phyloP scores from a whole-genome alignment of 2,797 vertebrate genomes.

The Anguilla marmorata region DNA sequence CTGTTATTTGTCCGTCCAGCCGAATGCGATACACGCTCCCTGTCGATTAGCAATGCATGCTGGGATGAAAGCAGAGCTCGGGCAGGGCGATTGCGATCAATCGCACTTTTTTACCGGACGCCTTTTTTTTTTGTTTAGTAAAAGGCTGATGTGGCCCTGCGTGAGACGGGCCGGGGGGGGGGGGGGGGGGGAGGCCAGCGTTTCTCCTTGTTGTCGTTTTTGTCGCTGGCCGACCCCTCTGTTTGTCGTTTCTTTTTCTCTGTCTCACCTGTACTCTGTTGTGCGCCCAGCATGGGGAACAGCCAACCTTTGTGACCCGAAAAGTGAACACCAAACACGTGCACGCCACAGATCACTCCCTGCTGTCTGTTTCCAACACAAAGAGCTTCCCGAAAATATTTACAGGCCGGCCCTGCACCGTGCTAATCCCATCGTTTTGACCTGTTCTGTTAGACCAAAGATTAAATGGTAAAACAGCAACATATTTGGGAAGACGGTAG shows the following conservation, averaged over 20 bases:
- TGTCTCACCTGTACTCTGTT: too few species aligned
- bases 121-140: not conserved
- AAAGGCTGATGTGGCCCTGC: not conserved
- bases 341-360: too few species aligned
- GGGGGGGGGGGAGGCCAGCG: not conserved
- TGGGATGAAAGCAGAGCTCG: not conserved
- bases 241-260: not conserved
- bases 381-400: not conserved
- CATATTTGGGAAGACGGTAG: too few species aligned
- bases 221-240: not conserved
- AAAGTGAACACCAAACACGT: not conserved
- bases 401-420: not conserved
- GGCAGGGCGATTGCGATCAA: not conserved
- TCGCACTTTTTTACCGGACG: not conserved
- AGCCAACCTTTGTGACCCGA: not conserved
- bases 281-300: not conserved
- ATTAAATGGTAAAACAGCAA: not conserved
- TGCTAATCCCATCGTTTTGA: not conserved
- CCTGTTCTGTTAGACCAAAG: not conserved
- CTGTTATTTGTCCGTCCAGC: slow-evolving; percentile 11
- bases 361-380: not conserved
- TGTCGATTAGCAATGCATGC: slow-evolving; percentile 3
- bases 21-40: not conserved
- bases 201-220: not conserved
- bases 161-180: too few species aligned